Evolutionary conservation across 2,797 vertebrate genomes (phyloP).

Genomic region (Muscicapa comitata): DNA sequence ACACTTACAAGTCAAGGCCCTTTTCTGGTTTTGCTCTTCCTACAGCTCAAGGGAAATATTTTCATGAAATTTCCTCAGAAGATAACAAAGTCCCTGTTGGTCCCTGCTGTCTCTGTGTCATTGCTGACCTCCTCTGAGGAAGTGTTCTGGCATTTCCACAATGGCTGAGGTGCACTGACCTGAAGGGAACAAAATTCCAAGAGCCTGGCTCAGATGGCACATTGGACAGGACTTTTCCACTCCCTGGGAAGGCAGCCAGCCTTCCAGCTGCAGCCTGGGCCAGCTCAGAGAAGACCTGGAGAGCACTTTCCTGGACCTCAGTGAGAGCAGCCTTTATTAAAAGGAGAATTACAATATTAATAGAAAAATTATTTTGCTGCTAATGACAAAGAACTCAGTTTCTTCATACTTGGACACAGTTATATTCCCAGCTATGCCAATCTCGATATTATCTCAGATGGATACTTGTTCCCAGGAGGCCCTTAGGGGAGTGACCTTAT

Average conservation of each 20-base stretch:
- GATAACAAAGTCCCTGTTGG: neutral
- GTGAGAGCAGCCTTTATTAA: slow-evolving; percentile 23
- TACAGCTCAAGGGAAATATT: neutral
- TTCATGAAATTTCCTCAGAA: neutral
- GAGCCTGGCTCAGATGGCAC: neutral
- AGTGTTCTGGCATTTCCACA: neutral
- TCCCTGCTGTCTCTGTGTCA: rapidly evolving
- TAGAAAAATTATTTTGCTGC: slow-evolving; percentile 64
- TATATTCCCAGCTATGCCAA: slow-evolving; percentile 44
- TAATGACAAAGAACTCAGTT: slow-evolving; percentile 62
- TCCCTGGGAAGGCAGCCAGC: slow-evolving; percentile 55
- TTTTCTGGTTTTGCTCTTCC: neutral
- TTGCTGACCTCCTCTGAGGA: neutral
- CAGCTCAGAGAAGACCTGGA: slow-evolving; percentile 8
- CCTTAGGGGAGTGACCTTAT: slow-evolving; percentile 1
- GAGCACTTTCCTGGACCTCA: slow-evolving; percentile 11
- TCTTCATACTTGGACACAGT: slow-evolving; percentile 40
- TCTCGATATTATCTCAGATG: slow-evolving; percentile 52
- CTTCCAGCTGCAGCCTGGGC: slow-evolving; percentile 41
- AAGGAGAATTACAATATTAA: slow-evolving; percentile 74
- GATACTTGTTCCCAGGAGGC: slow-evolving; percentile 43
- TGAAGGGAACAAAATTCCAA: neutral
- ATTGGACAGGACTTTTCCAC: neutral
- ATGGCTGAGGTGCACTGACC: neutral
- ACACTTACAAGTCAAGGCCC: neutral